Evolutionary conservation across 2,797 vertebrate genomes (phyloP), one percentile per base, ranked within the genome.

Genomic region (Petrocephalus sullivani): DNA sequence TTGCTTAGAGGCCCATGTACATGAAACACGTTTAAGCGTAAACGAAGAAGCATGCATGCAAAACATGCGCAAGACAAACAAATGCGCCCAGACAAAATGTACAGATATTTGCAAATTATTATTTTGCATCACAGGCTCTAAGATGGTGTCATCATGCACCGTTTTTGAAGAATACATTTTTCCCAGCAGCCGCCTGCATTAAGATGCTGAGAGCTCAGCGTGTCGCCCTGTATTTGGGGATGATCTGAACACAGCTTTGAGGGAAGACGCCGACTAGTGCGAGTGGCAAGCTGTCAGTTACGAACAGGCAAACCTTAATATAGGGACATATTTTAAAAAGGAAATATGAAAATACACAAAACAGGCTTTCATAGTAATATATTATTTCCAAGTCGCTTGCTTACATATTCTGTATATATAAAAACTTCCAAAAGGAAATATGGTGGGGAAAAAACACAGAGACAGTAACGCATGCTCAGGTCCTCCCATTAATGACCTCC

Each of bases 31-130:
- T 86, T 86, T 21, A 86, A 16, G 33, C 54, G 19, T 2, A 1
- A 78, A 0, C 37, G 8, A 78, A 41, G 37, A 78, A 67, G 61
- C 10, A 67, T 67, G 61, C 9, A 28, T 0, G 23, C 23, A 12
- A 87, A 53, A 28, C 23, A 33, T 16, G 46, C 19, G 67, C 57
- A 67, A 49, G 94, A 91, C 90, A 87, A 89, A 87, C 88, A 83
- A 6, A n/a, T 14, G 82, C 21, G 49, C 33, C 21, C 28, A 86
- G 10, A 85, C 51, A 85, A 78, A 46, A 78, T 78, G 71, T n/a
- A 78, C 84, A 85, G 2, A 85, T 57, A 57, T 28, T 14, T 28
- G 9, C n/a, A 46, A 33, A 78, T 78, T 19, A 78, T 49, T 78
- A 28, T 78, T 78, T 78, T 78, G 37, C 71, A 71, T 49, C 33